phyloP scores from a whole-genome alignment of 1,140 invertebrate genomes.

The Philotrypesis tridentata region DNA sequence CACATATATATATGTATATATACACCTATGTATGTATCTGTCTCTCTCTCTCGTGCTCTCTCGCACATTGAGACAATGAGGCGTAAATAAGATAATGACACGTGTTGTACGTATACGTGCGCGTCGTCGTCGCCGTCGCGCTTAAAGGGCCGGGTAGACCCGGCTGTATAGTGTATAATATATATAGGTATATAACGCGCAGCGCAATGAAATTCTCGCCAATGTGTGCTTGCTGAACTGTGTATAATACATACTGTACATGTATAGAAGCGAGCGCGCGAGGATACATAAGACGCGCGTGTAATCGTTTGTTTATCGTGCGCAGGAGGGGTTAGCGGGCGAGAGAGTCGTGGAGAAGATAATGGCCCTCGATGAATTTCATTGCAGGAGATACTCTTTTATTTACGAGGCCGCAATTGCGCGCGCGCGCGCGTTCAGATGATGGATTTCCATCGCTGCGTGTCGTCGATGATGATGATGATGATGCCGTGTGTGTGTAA shows the following conservation, averaged over 20 bases:
- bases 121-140: slow-evolving; percentile 61
- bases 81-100: slow-evolving; percentile 73
- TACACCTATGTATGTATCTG: slow-evolving; percentile 45
- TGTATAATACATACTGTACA: background rate
- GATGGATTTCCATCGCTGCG: too few relatives aligned
- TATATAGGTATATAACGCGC: slow-evolving; percentile 28
- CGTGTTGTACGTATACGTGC: slow-evolving; percentile 39
- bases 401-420: background rate
- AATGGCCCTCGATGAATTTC: background rate
- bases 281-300: background rate
- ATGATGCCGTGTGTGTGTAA: too few relatives aligned
- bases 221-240: too few relatives aligned
- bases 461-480: too few relatives aligned
- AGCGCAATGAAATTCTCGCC: slow-evolving; percentile 47
- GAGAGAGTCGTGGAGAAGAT: too few relatives aligned
- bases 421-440: too few relatives aligned
- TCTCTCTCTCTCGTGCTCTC: too few relatives aligned
- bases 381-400: background rate
- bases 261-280: background rate
- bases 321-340: background rate
- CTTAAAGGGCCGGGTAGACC: slow-evolving; percentile 60
- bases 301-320: slow-evolving; percentile 10
- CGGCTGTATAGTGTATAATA: too few relatives aligned
- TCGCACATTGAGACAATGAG: slow-evolving; percentile 71
- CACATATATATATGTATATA: slow-evolving; percentile 62